These are phyloP conservation scores for Leptodactylus fuscus DNA, from an alignment of 2,113 vertebrate genomes.

Conservation along the genomic window DNA sequence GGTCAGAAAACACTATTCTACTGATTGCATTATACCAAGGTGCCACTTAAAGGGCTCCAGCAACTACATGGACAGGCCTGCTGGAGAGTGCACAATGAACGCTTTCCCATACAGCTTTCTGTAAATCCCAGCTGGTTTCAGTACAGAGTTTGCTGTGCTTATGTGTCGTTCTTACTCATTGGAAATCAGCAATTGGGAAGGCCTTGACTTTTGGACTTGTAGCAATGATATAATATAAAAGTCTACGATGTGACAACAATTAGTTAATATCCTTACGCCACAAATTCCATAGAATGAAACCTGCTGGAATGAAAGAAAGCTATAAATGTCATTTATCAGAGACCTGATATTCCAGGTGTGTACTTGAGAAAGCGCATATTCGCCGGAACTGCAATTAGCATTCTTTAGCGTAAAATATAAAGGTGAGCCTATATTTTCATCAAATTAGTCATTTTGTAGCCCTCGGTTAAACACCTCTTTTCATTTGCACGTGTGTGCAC, in stretches of 20 bases:
- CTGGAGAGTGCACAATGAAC: too few species aligned
- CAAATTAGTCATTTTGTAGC: background rate
- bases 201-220: background rate
- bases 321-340: background rate
- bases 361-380: slow-evolving; percentile 22
- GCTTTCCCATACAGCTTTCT: too few species aligned
- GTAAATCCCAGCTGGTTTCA: too few species aligned
- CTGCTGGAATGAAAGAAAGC: background rate
- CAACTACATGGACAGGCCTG: too few species aligned
- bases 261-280: background rate
- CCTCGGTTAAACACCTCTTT: background rate
- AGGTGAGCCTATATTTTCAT: slow-evolving; percentile 19
- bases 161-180: too few species aligned
- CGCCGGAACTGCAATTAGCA: background rate
- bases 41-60: too few species aligned
- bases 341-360: slow-evolving; percentile 10
- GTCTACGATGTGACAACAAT: too few species aligned
- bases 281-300: background rate
- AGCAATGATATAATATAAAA: too few species aligned
- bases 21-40: too few species aligned
- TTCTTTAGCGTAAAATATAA: slow-evolving; percentile 25
- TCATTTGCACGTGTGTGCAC: slow-evolving; percentile 34
- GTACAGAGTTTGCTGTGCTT: too few species aligned
- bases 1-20: background rate
- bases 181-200: background rate